Conservation (phyloP, 2,888 invertebrate genomes). For the Heterodera filipjevi region DNA sequence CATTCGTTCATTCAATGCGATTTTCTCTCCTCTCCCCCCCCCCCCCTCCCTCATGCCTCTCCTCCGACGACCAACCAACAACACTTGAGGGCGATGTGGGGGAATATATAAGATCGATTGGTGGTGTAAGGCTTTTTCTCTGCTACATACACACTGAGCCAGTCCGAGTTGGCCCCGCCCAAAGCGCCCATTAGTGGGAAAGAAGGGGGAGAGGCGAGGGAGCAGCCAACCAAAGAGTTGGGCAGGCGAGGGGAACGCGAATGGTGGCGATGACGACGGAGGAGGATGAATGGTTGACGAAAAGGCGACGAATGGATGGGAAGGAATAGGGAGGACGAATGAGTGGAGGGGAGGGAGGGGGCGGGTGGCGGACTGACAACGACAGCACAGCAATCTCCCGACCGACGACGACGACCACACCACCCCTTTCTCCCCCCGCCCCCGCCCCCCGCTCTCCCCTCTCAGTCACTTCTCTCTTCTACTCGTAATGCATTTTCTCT, state of each 20-base stretch:
- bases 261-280: constrained; percentile 9
- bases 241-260: neutral
- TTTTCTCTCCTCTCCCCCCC: neutral
- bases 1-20: neutral
- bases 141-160: neutral
- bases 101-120: neutral
- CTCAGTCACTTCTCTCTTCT: neutral
- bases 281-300: neutral
- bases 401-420: neutral
- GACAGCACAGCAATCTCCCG: neutral
- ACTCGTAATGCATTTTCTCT: neutral
- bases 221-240: constrained; percentile 17
- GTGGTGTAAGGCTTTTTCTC: neutral
- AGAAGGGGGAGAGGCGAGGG: neutral
- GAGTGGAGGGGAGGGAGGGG: neutral
- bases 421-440: neutral
- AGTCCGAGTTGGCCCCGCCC: constrained; percentile 23
- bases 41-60: neutral
- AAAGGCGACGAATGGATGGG: neutral
- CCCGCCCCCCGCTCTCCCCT: neutral
- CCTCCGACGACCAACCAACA: constrained; percentile 1
- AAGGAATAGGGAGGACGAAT: neutral
- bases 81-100: neutral
- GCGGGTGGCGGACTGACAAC: neutral
- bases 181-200: constrained; percentile 24